phyloP scores from a whole-genome alignment of 2,797 vertebrate species.

The Ispidina picta region DNA sequence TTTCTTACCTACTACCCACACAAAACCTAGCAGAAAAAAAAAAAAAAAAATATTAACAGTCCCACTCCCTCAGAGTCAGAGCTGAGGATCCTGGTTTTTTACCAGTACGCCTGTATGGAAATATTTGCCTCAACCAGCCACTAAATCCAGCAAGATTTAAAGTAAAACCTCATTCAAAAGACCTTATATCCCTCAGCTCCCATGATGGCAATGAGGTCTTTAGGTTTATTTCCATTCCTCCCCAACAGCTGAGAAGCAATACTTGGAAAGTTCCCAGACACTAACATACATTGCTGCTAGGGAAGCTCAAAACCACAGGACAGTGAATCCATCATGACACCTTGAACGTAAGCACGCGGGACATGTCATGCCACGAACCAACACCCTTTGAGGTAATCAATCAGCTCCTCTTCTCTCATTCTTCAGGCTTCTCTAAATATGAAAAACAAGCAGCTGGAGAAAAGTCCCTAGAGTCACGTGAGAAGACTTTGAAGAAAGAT shows the following conservation, averaged over 20 bases:
- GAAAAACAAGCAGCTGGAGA: neutral
- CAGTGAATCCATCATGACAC: neutral
- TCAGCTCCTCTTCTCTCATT: neutral
- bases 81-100: neutral
- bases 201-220: neutral
- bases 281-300: neutral
- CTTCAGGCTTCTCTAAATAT: neutral
- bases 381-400: neutral
- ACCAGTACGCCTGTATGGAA: neutral
- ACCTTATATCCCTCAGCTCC: neutral
- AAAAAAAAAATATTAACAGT: neutral
- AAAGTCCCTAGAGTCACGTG: neutral
- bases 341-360: neutral
- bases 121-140: neutral
- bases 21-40: neutral
- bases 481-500: neutral
- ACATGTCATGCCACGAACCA: neutral
- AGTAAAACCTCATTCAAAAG: neutral
- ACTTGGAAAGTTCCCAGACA: neutral
- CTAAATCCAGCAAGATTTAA: neutral
- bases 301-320: neutral
- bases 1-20: neutral
- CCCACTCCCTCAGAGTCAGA: neutral
- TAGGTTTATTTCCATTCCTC: neutral
- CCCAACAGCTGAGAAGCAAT: neutral